These are phyloP conservation scores for Stenolophus ochropezus DNA, from an alignment of 2,888 invertebrate species.

Conservation along the genomic window DNA sequence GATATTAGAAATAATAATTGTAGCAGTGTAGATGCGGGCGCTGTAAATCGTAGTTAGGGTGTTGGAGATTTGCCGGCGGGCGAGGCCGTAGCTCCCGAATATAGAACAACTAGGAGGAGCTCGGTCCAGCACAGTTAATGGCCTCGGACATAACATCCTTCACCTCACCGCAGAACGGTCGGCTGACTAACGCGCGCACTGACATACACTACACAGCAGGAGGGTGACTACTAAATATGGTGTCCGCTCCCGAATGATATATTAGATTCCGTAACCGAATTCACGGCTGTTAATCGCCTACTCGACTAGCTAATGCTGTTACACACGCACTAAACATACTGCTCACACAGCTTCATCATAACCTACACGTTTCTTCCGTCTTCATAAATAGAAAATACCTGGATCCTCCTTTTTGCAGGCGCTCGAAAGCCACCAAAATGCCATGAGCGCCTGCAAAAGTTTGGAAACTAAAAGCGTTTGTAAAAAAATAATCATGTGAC, in stretches of 20 bases:
- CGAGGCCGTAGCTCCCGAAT: slow-evolving; percentile 37
- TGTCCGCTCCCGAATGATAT: slow-evolving; percentile 46
- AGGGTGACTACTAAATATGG: slow-evolving; percentile 41
- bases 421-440: no score
- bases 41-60: slow-evolving; percentile 30
- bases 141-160: slow-evolving; percentile 59
- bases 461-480: no score
- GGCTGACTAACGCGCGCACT: slow-evolving; percentile 42
- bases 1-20: slow-evolving; percentile 44
- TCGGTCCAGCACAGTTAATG: slow-evolving; percentile 52
- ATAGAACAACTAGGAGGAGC: slow-evolving; percentile 24
- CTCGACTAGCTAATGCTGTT: not conserved
- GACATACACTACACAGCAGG: slow-evolving; percentile 26
- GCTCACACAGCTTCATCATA: not conserved
- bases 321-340: not conserved
- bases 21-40: not conserved
- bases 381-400: no score
- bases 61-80: not conserved
- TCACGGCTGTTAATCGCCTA: slow-evolving; percentile 44
- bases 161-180: slow-evolving; percentile 53
- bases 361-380: no score
- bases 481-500: no score
- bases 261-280: slow-evolving; percentile 53
- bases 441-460: no score
- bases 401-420: no score